A percentile compares a stretch with the other conserved stretches of the same genome.
phyloP scores from a whole-genome alignment of 2,797 vertebrate species.

The Ibycter americanus region DNA sequence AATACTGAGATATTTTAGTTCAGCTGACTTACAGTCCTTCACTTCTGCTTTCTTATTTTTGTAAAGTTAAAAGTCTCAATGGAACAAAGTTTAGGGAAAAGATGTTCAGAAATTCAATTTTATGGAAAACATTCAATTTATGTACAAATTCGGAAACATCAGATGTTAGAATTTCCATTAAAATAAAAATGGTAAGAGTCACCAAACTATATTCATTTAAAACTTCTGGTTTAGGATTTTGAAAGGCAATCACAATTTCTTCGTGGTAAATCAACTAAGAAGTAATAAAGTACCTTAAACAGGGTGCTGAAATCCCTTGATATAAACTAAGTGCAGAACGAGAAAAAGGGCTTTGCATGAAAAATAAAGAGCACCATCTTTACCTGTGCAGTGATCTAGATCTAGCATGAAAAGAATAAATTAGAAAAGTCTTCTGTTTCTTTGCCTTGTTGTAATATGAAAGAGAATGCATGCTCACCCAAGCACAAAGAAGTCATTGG shows the following conservation, averaged over 20 bases:
- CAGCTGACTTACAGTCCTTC: not conserved
- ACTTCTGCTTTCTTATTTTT: not conserved
- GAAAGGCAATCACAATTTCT: not conserved
- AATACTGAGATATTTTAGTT: not conserved
- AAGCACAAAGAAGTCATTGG: not conserved
- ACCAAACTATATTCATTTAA: not conserved
- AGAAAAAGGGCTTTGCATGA: not conserved
- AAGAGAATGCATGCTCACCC: constrained; percentile 12
- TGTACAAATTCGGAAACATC: not conserved
- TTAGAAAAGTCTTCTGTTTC: not conserved
- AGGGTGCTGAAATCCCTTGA: not conserved
- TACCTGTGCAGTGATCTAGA: not conserved
- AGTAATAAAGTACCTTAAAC: not conserved
- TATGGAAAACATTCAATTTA: not conserved
- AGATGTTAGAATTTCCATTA: not conserved
- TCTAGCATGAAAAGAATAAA: not conserved
- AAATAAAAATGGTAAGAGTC: not conserved
- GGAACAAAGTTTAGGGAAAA: not conserved
- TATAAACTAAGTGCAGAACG: not conserved
- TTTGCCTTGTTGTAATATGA: not conserved
- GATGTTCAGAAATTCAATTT: not conserved
- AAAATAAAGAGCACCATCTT: not conserved
- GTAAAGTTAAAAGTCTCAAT: not conserved
- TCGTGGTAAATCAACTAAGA: not conserved
- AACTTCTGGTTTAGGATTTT: not conserved